Conservation (phyloP, 2,888 invertebrate species). For the Salpingus planirostris region DNA sequence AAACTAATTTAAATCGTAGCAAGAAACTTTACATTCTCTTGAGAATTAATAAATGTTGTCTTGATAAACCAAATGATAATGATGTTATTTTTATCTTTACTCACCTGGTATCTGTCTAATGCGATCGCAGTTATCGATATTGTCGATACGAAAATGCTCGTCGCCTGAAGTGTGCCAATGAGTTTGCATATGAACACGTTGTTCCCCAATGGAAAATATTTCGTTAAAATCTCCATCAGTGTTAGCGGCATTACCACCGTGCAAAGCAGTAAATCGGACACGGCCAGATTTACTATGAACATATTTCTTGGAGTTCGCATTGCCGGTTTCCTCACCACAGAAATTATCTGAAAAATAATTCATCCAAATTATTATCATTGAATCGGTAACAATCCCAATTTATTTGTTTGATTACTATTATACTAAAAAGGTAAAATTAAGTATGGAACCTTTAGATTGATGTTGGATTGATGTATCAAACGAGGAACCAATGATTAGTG, state of each 20-base stretch:
- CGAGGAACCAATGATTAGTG: no score
- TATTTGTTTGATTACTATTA: no score
- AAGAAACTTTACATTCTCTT: no score
- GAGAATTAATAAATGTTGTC: no score
- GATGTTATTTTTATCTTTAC: no score
- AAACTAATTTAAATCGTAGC: no score
- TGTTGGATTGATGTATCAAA: no score
- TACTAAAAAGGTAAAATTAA: no score
- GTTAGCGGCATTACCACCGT: conserved; percentile 86
- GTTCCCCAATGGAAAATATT: conserved; percentile 80
- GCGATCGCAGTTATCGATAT: conserved; percentile 90
- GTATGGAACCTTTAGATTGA: no score
- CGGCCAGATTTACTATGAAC: conserved; percentile 85
- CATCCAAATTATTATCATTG: no score
- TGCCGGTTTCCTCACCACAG: conserved; percentile 72
- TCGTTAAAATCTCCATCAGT: conserved; percentile 73
- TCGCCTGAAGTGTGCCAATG: conserved; percentile 78
- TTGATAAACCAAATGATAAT: no score
- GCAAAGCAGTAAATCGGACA: conserved; percentile 77
- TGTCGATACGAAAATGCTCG: conserved; percentile 87
- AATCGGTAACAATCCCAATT: no score
- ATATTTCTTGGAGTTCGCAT: conserved; percentile 92
- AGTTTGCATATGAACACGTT: conserved; percentile 74
- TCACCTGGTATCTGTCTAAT: conserved; percentile 71
- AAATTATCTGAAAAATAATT: conserved; percentile 42